Base-by-base conservation (phyloP, 1,140 invertebrate genomes). In the Aricia agestis region DNA sequence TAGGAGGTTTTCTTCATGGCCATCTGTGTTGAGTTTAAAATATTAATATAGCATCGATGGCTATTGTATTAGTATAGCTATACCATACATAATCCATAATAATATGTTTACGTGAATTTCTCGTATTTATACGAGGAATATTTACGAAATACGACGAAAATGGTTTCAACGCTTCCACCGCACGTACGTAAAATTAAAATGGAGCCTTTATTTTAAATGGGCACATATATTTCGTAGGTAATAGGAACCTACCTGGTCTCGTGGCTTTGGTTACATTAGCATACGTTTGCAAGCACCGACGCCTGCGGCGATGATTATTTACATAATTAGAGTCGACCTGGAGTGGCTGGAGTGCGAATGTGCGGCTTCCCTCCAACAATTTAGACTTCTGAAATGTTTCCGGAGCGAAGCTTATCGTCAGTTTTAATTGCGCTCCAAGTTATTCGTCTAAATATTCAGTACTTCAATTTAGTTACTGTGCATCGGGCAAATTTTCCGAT, bases 281-380 rank as follows among this genome's bases (percentile, higher is more conserved):
- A 79, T 79, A 79, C 75, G 65, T 71, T 75, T 75, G 57, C 72
- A 75, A 61, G 61, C 45, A 68, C 69, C 57, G 72, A 66, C 70
- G 66, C 68, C 59, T 72, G 71, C 68, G 70, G 74, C 73, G 71
- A 76, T 73, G 72, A 77, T 77, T 79, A 78, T 78, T 80, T 78
- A 80, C 77, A 73, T 78, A 78, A 73, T 76, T 72, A 74, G 69
- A 58, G 41, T 25, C 58, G 58, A 19, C n/a, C 18, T 25, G 59
- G 59, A 63, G 59, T 63, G 59, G 4, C 18, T 25, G 59, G 59
- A 63, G 59, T 63, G 59, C 59, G 59, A 63, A 19, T 25, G 59
- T 11, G 59, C 10, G 18, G 59, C 19, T 63, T 18, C 11, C 18
- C 59, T 63, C 7, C 11, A 19, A 63, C 59, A 25, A 63, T 63